Base-by-base conservation (phyloP, 1,140 invertebrate species). In the Drosophila tristis region DNA sequence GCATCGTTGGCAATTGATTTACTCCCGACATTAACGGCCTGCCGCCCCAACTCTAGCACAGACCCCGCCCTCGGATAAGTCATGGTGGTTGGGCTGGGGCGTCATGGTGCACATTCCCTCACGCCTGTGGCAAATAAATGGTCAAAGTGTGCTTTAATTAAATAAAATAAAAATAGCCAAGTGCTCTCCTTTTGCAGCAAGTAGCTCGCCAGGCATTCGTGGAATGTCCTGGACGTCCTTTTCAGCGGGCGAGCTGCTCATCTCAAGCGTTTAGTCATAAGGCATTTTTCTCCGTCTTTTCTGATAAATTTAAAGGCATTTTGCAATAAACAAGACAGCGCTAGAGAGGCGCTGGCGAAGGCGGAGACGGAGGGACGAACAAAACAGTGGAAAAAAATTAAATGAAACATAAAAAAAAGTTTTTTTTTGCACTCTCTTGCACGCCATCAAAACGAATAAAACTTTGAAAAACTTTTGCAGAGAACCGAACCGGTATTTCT, bases 401-500 rank as follows among this genome's bases (percentile, higher is more conserved):
- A 56, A 56, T 15, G 35, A 48, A 68, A 39, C 11, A 39, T 39
- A 39, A 31, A 57, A 39, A 68, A 25, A 57, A 70, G 57, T 2
- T 7, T 29, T 78, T 73, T 77, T 74, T 79, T 51, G 11, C 55
- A 35, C 60, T 50, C 16, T 55, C n/a, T 47, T 26, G 62, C 55
- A 71, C 55, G 66, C 66, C 68, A 47, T 68, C 61, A 49, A 53
- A 39, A 39, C 35, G 35, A 39, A 39, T 39, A 39, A 26, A 67
- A 26, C 51, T 70, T 68, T 70, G 64, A 31, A 68, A 39, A 70
- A 68, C 55, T 72, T 72, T 59, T 44, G 43, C 55, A 55, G 45
- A 47, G 67, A 85, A 85, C 82, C 82, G 78, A 85, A 85, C 82
- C 82, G 78, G 78, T 81, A 86, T 85, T 71, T 42, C 63, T 13